These are phyloP conservation scores for Ophion costatus DNA, from an alignment of 2,888 invertebrate species.

Conservation along the genomic window DNA sequence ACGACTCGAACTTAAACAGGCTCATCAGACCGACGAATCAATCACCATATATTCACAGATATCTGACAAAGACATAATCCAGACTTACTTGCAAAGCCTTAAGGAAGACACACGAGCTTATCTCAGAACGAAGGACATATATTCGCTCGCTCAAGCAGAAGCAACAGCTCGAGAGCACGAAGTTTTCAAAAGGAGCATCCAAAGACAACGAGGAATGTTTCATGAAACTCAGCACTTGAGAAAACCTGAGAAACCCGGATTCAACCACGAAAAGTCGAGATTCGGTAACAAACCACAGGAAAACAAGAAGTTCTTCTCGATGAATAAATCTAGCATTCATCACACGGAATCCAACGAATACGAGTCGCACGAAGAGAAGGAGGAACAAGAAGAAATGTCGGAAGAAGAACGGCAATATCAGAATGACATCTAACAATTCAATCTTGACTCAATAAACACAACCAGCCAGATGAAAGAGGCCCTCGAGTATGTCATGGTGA, in stretches of 20 bases:
- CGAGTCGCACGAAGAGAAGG: constrained; percentile 24
- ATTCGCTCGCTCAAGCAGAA: constrained; percentile 52
- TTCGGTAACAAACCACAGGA: constrained; percentile 14
- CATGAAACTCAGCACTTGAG: constrained; percentile 24
- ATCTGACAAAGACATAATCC: constrained; percentile 46
- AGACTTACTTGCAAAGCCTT: constrained; percentile 43
- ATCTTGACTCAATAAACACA: constrained; percentile 39
- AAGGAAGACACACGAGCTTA: constrained; percentile 39
- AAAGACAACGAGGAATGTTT: constrained; percentile 52
- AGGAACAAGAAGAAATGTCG: constrained; percentile 1
- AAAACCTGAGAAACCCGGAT: constrained; percentile 22
- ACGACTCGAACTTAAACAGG: constrained; percentile 53
- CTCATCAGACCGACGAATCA: constrained; percentile 26
- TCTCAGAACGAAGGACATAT: constrained; percentile 37
- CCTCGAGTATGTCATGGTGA: constrained; percentile 43
- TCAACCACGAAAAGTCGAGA: constrained; percentile 23
- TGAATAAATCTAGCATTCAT: constrained; percentile 35
- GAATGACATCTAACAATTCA: constrained; percentile 40
- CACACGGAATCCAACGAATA: constrained; percentile 1
- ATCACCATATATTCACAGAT: constrained; percentile 31
- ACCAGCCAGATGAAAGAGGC: constrained; percentile 29
- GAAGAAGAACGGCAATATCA: constrained; percentile 39
- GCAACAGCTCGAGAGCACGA: constrained; percentile 42
- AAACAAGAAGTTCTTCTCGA: constrained; percentile 26
- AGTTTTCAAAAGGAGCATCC: constrained; percentile 54